Evolutionary conservation across 92 coral and sea anemone genomes (phyloP).

Genomic region (Paragorgia papillata): DNA sequence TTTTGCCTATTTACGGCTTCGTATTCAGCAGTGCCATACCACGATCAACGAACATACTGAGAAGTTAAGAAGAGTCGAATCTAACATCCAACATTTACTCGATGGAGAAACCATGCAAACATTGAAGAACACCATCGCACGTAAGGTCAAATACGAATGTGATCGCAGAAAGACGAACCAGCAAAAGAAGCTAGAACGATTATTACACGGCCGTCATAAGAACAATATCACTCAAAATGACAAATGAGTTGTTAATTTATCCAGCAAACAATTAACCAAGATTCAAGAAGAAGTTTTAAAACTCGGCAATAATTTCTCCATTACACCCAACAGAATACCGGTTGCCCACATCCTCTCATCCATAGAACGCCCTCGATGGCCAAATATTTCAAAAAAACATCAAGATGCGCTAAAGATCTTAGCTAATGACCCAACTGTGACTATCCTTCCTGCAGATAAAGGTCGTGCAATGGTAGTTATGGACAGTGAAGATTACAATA

Average conservation of each 20-base stretch:
- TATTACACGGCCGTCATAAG: too few species aligned
- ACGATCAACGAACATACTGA: too few species aligned
- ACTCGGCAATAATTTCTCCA: slow-evolving; percentile 42
- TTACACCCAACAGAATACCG: neutral
- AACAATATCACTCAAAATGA: slow-evolving; percentile 2
- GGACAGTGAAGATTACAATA: slow-evolving; percentile 24
- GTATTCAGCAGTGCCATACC: too few species aligned
- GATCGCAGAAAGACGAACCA: too few species aligned
- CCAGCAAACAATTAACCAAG: slow-evolving; percentile 17
- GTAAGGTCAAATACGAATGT: too few species aligned
- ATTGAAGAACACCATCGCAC: too few species aligned
- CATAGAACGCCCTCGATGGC: neutral
- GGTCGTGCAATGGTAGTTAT: slow-evolving; percentile 46
- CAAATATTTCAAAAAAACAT: slow-evolving; percentile 8
- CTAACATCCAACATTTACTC: too few species aligned
- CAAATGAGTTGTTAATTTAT: slow-evolving; percentile 42
- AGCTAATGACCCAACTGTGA: slow-evolving; percentile 10
- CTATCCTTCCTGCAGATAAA: slow-evolving; percentile 45
- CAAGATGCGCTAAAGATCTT: slow-evolving; percentile 3
- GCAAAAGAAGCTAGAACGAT: too few species aligned
- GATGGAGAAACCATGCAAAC: too few species aligned
- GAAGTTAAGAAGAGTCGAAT: too few species aligned
- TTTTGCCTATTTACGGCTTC: too few species aligned
- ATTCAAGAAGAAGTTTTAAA: slow-evolving; percentile 22
- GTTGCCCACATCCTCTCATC: slow-evolving; percentile 13